Percentiles rank a stretch among this genome's conserved stretches.
These are phyloP conservation scores for Lapara coniferarum DNA, from an alignment of 2,888 invertebrate genomes.

Conservation along the genomic window DNA sequence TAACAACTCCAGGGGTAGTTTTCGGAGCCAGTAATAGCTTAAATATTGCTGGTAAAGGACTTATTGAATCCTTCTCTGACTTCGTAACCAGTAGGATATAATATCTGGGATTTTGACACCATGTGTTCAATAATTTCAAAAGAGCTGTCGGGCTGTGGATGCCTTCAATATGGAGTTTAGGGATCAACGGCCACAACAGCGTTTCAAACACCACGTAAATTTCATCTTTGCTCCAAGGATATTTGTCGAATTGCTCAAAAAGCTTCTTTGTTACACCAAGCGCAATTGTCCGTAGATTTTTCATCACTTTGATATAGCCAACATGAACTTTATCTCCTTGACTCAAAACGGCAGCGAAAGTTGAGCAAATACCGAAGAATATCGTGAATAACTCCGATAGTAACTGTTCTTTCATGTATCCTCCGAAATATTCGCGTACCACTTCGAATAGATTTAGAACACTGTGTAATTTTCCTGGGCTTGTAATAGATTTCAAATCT, in stretches of 20 bases:
- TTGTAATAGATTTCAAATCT: constrained; percentile 84
- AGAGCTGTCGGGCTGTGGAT: constrained; percentile 92
- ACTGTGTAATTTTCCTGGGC: constrained; percentile 89
- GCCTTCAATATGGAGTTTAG: constrained; percentile 90
- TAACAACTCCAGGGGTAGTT: constrained; percentile 86
- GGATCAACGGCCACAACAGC: constrained; percentile 91
- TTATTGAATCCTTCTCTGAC: constrained; percentile 72
- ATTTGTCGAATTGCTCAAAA: constrained; percentile 91
- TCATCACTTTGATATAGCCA: constrained; percentile 86
- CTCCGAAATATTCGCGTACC: constrained; percentile 92
- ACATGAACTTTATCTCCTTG: constrained; percentile 82
- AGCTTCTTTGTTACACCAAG: constrained; percentile 87
- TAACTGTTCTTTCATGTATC: constrained; percentile 87
- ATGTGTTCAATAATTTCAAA: constrained; percentile 89
- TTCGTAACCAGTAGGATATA: constrained; percentile 87
- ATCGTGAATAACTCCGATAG: constrained; percentile 88
- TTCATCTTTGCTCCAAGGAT: constrained; percentile 88
- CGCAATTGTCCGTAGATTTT: constrained; percentile 85
- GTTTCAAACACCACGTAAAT: constrained; percentile 89
- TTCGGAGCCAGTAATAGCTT: constrained; percentile 88
- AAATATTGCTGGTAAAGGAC: constrained; percentile 87
- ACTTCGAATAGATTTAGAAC: constrained; percentile 89
- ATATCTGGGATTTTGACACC: constrained; percentile 92
- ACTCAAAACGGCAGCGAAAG: constrained; percentile 85
- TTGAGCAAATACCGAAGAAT: constrained; percentile 87